Base-by-base conservation (phyloP, 2,888 invertebrate genomes). In the Drosophila silvestris region DNA sequence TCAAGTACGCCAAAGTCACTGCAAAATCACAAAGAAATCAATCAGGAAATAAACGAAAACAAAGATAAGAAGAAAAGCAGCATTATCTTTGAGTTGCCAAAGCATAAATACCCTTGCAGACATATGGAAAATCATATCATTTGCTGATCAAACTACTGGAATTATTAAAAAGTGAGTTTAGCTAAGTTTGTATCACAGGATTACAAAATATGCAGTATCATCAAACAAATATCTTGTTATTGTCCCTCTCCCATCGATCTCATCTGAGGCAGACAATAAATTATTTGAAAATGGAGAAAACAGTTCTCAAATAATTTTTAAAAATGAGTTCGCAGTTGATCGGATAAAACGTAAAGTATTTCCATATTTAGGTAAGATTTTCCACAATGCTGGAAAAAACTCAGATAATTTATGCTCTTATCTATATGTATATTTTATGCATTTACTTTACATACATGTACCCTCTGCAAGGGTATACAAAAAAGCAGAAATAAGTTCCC, bases 21-120 rank as follows among this genome's bases (percentile, higher is more conserved):
- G 92, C 73, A 91, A 92, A 83, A 82, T 91, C 81, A 84, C 79
- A 91, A 87, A 82, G 77, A 87, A 83, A 85, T 70, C 87, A 84
- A 71, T 82, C 64, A 74, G 72, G 70, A 77, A 74, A 69, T 54
- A 70, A 78, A 66, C 33, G 41, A 62, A 79, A 73, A 51, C 44
- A 68, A 57, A 39, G 44, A 41, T 44, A 41, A 32, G 41, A 47
- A 32, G 22, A 58, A 58, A 44, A 32, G 32, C n/a, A 32, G 58
- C 41, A 32, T 47, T 58, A 58, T 47, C 41, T 58, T 58, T 44
- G 30, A 37, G 26, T 35, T 37, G 53, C 32, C 32, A 53, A 32
- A 53, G n/a, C 14, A 7, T 16, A 32, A 22, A 33, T 53, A 53
- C 32, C 33, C 53, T 33, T 53, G 53, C 53, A 53, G 53, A 32